Base-by-base conservation (phyloP, 2,888 invertebrate genomes). In the Leuctra nigra region DNA sequence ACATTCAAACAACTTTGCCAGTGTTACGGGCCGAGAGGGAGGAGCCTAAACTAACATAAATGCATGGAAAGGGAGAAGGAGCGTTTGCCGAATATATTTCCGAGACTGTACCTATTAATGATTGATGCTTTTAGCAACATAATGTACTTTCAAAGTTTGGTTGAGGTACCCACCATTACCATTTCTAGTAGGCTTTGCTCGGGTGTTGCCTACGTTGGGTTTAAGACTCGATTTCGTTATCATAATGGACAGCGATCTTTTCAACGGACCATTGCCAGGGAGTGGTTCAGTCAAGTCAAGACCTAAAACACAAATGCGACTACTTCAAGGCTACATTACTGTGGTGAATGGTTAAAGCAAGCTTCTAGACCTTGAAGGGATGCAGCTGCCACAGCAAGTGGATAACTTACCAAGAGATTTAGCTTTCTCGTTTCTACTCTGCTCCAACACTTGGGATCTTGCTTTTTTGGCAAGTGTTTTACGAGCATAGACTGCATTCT, bases 161-260 rank as follows among this genome's bases (percentile, higher is more conserved):
- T n/a, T n/a, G n/a, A n/a, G n/a, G 23, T 58, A 61, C 57, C 59
- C 35, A 61, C 61, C 57, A 53, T 55, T 58, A 44, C 38, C 18
- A 14, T 47, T 24, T 54, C 59, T 50, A 23, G 50, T 48, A 14
- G 61, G 55, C 44, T 33, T 47, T 4, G 55, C 53, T 29, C 61
- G 46, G 4, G 53, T 55, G 25, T 57, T 48, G 22, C 46, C 50
- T 14, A 60, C 41, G 35, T 53, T 56, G 53, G 61, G 61, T 20
- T 54, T 57, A 33, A 61, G 55, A 59, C 61, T 61, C 38, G 60
- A 58, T 56, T 60, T 61, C 48, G 58, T 55, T 38, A 60, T 60
- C 60, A 61, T 61, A 41, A 60, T 59, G 22, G 61, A 61, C 35
- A 61, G 44, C 18, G 61, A 61, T 14, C 61, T 44, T 58, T 61